Conservation (phyloP, 1,140 invertebrate species). For the Littorina saxatilis region DNA sequence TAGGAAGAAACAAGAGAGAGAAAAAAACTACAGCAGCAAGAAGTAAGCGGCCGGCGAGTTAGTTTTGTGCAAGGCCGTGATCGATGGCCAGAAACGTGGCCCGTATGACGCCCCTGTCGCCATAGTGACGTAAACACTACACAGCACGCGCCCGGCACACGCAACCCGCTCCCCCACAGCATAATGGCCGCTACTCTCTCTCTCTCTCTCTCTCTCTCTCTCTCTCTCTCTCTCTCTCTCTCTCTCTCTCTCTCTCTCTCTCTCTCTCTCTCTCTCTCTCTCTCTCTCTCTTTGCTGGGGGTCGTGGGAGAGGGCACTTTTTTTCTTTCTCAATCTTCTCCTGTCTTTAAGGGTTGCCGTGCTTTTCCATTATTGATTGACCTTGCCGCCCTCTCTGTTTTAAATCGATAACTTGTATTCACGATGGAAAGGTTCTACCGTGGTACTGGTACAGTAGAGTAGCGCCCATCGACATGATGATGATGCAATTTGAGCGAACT, state of each 20-base stretch:
- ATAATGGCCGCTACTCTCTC: not conserved
- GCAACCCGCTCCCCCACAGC: no score
- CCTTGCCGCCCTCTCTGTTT: not conserved
- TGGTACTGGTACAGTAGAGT: not conserved
- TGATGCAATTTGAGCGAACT: not conserved
- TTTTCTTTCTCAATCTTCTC: not conserved
- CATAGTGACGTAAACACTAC: conserved; percentile 30
- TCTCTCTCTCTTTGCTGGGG: not conserved
- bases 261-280: conserved; percentile 17
- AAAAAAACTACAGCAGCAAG: no score
- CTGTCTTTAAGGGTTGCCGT: not conserved
- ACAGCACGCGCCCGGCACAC: not conserved
- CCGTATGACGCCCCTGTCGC: conserved; percentile 19
- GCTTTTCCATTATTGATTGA: no score
- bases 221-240: conserved; percentile 14
- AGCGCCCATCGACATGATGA: not conserved
- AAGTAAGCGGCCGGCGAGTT: not conserved
- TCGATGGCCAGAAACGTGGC: conserved; percentile 2
- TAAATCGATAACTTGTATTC: not conserved
- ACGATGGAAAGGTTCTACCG: not conserved
- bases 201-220: not conserved
- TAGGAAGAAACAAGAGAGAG: no score
- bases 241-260: not conserved
- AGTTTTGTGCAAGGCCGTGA: not conserved
- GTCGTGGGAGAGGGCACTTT: not conserved